A percentile compares a stretch with the other conserved stretches of the same genome.
These are phyloP conservation scores for Pediacus dermestoides DNA, from an alignment of 2,888 invertebrate genomes.

Conservation along the genomic window DNA sequence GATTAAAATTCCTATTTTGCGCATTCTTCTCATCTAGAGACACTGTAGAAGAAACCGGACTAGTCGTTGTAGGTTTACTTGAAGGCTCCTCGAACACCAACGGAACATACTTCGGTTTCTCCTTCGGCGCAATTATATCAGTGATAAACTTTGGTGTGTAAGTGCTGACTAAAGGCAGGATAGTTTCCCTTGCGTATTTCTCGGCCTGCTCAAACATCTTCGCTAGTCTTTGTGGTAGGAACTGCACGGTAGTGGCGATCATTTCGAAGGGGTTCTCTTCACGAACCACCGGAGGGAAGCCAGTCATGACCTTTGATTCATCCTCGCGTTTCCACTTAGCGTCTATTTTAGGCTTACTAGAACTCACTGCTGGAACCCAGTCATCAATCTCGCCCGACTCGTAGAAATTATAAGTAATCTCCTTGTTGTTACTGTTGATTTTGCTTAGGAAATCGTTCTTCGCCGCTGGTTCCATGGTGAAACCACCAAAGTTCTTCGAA, in stretches of 20 bases:
- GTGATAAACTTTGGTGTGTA: constrained; percentile 68
- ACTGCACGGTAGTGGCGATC: constrained; percentile 64
- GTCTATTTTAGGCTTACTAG: constrained; percentile 30
- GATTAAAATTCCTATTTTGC: constrained; percentile 20
- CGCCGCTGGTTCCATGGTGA: constrained; percentile 29
- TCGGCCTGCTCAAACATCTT: constrained; percentile 79
- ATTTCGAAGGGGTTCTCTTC: constrained; percentile 40
- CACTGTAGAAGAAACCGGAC: background rate
- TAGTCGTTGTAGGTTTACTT: background rate
- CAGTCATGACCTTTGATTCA: constrained; percentile 32
- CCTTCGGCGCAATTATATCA: constrained; percentile 43
- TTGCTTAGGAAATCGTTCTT: constrained; percentile 47
- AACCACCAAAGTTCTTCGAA: constrained; percentile 17
- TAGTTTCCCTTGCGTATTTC: constrained; percentile 72
- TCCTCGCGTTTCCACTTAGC: constrained; percentile 45
- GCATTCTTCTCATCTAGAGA: constrained; percentile 11
- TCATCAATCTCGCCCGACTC: constrained; percentile 29
- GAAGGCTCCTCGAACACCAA: constrained; percentile 40
- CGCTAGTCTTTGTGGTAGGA: constrained; percentile 73
- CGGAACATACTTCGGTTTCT: constrained; percentile 43
- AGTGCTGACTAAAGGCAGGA: constrained; percentile 72
- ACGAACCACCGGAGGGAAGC: constrained; percentile 12
- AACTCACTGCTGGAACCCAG: constrained; percentile 37
- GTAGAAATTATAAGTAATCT: constrained; percentile 38
- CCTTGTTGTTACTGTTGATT: constrained; percentile 40